Base-by-base conservation (phyloP, 1,140 invertebrate species). In the Riptortus pedestris region DNA sequence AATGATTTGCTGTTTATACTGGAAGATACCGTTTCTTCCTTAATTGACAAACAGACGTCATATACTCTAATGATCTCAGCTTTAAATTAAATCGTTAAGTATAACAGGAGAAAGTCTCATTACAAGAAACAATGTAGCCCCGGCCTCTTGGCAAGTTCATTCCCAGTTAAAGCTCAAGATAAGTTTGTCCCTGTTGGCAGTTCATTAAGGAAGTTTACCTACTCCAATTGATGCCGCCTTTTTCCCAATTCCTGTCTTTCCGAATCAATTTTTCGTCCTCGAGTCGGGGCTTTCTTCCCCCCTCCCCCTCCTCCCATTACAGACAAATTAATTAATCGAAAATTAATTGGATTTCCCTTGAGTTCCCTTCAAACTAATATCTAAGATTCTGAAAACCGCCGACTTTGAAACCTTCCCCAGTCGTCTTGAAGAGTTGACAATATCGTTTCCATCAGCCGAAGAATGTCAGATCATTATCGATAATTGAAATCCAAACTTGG, bases 171-270 rank as follows among this genome's bases (percentile, higher is more conserved):
- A 26, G 51, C 51, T 55, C 24, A 26, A 55, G 51, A 55, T 55
- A 55, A 55, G 51, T 55, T 55, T 55, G 51, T 26, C 24, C 51
- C 24, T 20, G 9, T 55, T 55, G 51, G 22, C 51, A 55, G 51
- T 55, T 55, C 51, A 55, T 55, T 55, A 55, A 55, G 51, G 51
- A 55, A 55, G 51, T 55, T 55, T 55, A 55, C 51, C 51, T 55
- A 55, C 51, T 55, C 51, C 51, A 55, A 55, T 47, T 55, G 51
- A 55, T 26, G 18, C 51, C 12, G 1, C 22, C 51, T 55, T 55
- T 55, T 55, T 55, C 51, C 22, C 5, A 26, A 9, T 26, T 24
- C 45, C 24, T 24, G 2, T 7, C 24, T 14, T 26, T 14, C 24
- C 1, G 24, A 55, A 55, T 55, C 51, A 55, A 55, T 55, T 55